Conservation (phyloP, 2,113 vertebrate genomes). For the Benitochromis conjunctus region DNA sequence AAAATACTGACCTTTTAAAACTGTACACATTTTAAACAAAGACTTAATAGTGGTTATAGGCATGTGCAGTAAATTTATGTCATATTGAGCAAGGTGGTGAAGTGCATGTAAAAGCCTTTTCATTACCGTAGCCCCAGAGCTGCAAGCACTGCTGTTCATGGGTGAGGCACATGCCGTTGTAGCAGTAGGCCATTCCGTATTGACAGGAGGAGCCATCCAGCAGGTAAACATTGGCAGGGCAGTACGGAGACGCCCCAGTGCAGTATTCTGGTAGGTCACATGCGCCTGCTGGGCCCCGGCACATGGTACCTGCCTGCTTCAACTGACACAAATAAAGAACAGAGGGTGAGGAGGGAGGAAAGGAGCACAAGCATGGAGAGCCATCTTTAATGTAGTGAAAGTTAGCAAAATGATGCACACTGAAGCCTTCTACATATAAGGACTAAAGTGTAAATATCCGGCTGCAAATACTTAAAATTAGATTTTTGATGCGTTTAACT, state of each 20-base stretch:
- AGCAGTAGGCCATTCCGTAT: constrained; percentile 80
- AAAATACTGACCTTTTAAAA: neutral
- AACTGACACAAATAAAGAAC: constrained; percentile 64
- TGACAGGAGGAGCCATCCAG: constrained; percentile 87
- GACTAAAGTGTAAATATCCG: neutral
- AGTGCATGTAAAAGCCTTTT: neutral
- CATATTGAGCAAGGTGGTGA: neutral
- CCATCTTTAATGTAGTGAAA: neutral
- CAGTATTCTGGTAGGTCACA: constrained; percentile 96
- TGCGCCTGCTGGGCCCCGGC: constrained; percentile 78
- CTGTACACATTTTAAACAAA: neutral
- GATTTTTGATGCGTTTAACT: neutral
- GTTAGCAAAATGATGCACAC: neutral
- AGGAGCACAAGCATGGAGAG: neutral
- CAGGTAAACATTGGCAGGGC: constrained; percentile 85
- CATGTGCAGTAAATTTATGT: neutral
- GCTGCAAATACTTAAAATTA: neutral
- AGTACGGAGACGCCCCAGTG: constrained; percentile 83
- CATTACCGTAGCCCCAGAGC: constrained; percentile 89
- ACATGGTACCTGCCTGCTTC: constrained; percentile 82
- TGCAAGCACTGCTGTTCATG: constrained; percentile 88
- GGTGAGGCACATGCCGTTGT: constrained; percentile 89
- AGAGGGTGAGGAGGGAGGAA: neutral
- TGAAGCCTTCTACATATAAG: neutral
- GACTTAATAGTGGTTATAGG: neutral